Base-by-base conservation (phyloP, 2,888 invertebrate genomes). In the Linnaemya vulpina region DNA sequence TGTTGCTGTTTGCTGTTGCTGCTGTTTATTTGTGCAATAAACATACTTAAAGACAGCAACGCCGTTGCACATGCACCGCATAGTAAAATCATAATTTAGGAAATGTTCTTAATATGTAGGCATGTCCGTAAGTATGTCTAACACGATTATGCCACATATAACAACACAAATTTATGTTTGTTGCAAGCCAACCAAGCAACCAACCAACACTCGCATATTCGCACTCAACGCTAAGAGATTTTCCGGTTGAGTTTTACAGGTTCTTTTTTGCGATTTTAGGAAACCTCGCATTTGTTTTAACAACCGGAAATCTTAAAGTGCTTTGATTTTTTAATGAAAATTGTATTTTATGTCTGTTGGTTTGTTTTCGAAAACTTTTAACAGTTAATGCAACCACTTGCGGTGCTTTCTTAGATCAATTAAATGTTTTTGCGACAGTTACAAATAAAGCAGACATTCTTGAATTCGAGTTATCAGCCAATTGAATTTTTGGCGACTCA, bases 61-160 rank as follows among this genome's bases (percentile, higher is more conserved):
- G 49, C 13, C 55, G n/a, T n/a, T 65, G 46, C 22, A 68, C 49
- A 17, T 77, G 40, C 58, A 60, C 51, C 65, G 60, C 62, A 62
- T 43, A 30, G 22, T 30, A 53, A 77, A 68, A 49, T 73, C 62
- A 77, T 81, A 84, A 84, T 84, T 84, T 84, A 84, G 84, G 80
- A 84, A 81, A 84, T 77, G 73, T 71, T 76, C 63, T 78, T 75
- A 78, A 83, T 83, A 70, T 67, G 60, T 35, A 74, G 70, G 63
- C 83, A 83, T 70, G 78, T 78, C 67, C 74, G 74, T 83, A 65
- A 58, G 73, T 78, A 78, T 74, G 58, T 80, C 65, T 80, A 46
- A 53, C 51, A 55, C 67, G 38, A 80, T 73, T 73, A 60, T 51
- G 79, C 49, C 25, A 7, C 73, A 80, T 20, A 78, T 70, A 70